These are phyloP conservation scores for Drosophila pruinosa DNA, from an alignment of 1,140 invertebrate species.

Conservation along the genomic window DNA sequence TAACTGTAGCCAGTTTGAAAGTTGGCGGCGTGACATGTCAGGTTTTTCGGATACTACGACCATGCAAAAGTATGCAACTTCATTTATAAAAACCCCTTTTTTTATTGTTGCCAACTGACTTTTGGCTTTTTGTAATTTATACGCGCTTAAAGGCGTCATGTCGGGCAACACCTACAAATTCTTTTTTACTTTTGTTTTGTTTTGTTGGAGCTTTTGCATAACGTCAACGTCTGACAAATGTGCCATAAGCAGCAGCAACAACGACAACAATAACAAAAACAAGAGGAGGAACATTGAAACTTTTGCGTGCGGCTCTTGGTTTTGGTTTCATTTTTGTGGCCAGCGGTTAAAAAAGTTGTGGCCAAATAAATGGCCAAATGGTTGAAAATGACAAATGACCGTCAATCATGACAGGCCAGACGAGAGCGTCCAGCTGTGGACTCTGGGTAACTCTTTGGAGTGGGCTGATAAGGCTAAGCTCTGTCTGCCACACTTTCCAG, in stretches of 20 bases:
- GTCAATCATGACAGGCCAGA: slow-evolving; percentile 82
- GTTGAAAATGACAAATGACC: slow-evolving; percentile 82
- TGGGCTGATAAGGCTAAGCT: slow-evolving; percentile 64
- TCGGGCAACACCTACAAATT: slow-evolving; percentile 78
- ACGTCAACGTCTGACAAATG: slow-evolving; percentile 77
- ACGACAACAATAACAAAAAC: slow-evolving; percentile 21
- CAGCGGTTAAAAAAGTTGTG: slow-evolving; percentile 74
- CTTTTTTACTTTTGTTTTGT: slow-evolving; percentile 39
- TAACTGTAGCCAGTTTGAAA: slow-evolving; percentile 41
- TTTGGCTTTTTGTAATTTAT: slow-evolving; percentile 78
- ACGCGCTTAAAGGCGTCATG: slow-evolving; percentile 77
- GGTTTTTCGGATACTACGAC: slow-evolving; percentile 24
- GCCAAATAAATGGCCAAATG: slow-evolving; percentile 77
- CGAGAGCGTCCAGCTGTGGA: slow-evolving; percentile 36
- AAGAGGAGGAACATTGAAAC: slow-evolving; percentile 31
- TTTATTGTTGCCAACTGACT: slow-evolving; percentile 51
- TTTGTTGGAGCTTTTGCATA: slow-evolving; percentile 60
- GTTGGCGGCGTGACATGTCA: slow-evolving; percentile 71
- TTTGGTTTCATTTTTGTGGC: slow-evolving; percentile 49
- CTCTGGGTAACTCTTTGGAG: slow-evolving; percentile 4
- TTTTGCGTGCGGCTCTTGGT: slow-evolving; percentile 69
- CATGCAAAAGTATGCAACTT: slow-evolving; percentile 59
- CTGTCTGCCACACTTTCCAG: slow-evolving; percentile 48
- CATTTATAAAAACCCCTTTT: slow-evolving; percentile 77
- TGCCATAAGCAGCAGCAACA: slow-evolving; percentile 70